These are phyloP conservation scores for Sycophila texana DNA, from an alignment of 2,888 invertebrate species.

Conservation along the genomic window DNA sequence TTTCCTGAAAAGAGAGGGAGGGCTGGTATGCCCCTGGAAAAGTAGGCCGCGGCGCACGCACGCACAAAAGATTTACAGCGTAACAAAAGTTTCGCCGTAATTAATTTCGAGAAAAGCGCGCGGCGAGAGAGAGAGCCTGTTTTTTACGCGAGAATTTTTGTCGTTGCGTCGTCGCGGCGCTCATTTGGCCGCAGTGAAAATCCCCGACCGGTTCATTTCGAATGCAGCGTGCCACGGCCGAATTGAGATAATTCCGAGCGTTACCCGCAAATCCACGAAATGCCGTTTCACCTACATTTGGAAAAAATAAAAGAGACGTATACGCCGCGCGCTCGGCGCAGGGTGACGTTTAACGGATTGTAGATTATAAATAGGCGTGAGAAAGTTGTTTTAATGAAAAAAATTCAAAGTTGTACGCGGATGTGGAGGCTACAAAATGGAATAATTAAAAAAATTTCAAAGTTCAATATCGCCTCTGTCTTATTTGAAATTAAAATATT, in stretches of 20 bases:
- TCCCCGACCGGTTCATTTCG: not conserved
- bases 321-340: too few relatives aligned
- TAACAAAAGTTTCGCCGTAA: constrained; percentile 6
- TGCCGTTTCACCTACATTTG: too few relatives aligned
- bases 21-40: not conserved
- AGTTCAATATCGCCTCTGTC: too few relatives aligned
- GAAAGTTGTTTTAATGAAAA: too few relatives aligned
- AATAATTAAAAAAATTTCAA: too few relatives aligned
- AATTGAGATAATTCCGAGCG: not conserved
- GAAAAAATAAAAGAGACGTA: too few relatives aligned
- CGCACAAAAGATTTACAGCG: constrained; percentile 8
- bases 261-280: not conserved
- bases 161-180: not conserved
- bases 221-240: not conserved
- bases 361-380: too few relatives aligned
- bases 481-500: too few relatives aligned
- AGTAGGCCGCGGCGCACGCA: not conserved
- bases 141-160: not conserved
- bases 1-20: not conserved
- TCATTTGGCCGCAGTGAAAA: not conserved
- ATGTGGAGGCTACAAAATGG: too few relatives aligned
- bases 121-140: not conserved
- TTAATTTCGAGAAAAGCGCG: not conserved
- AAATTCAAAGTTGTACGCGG: too few relatives aligned
- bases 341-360: too few relatives aligned